phyloP scores from a whole-genome alignment of 2,888 invertebrate species.

The Tenthredo amoena region DNA sequence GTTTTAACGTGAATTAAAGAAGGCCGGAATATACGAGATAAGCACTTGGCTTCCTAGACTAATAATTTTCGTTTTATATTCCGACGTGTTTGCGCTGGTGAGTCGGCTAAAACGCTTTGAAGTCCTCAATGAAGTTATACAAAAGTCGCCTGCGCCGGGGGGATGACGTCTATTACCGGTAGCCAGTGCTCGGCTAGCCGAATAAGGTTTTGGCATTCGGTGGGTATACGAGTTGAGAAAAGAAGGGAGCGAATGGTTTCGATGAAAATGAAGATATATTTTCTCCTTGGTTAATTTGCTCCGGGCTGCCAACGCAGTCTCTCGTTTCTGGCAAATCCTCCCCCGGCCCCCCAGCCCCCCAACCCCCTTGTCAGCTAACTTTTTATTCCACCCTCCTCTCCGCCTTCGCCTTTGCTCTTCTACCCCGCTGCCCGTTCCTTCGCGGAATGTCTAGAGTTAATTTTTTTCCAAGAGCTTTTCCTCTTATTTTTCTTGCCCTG shows the following conservation, averaged over 20 bases:
- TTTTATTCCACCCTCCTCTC: conserved; percentile 45
- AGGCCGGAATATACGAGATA: conserved; percentile 8
- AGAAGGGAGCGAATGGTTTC: conserved; percentile 39
- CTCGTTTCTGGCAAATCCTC: conserved; percentile 22
- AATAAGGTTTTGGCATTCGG: conserved; percentile 10
- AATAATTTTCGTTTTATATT: conserved; percentile 47
- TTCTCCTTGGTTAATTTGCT: conserved; percentile 49
- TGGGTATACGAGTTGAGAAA: background rate
- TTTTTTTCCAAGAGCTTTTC: conserved; percentile 57
- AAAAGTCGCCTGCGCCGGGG: conserved; percentile 44
- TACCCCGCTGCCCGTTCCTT: conserved; percentile 6
- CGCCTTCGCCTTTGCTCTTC: background rate
- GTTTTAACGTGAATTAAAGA: background rate
- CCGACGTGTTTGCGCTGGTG: conserved; percentile 38
- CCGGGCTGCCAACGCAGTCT: conserved; percentile 43
- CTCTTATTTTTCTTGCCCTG: conserved; percentile 74
- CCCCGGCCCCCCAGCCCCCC: background rate
- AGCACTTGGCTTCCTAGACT: conserved; percentile 46
- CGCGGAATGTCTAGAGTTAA: conserved; percentile 51
- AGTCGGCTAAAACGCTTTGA: conserved; percentile 48
- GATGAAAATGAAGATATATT: conserved; percentile 51
- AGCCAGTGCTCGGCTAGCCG: background rate
- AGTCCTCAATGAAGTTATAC: conserved; percentile 47
- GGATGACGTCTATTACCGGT: background rate
- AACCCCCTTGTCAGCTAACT: conserved; percentile 1